These are phyloP conservation scores for Drosophila paramelanica DNA, from an alignment of 2,888 invertebrate species.

Conservation along the genomic window DNA sequence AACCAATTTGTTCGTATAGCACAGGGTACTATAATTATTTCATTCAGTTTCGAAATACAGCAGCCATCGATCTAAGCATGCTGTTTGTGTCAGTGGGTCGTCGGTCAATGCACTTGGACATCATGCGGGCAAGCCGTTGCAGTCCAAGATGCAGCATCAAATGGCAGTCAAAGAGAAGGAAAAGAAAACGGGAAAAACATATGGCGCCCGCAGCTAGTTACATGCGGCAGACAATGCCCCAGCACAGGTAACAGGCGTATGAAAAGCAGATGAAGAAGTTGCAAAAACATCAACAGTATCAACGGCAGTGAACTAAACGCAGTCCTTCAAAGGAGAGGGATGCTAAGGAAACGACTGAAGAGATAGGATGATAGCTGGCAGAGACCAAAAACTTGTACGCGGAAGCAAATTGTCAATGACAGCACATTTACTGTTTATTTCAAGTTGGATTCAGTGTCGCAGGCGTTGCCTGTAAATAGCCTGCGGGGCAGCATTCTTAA, in stretches of 20 bases:
- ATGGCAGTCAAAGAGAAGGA: slow-evolving; percentile 38
- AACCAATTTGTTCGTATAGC: background rate
- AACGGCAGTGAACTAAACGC: slow-evolving; percentile 21
- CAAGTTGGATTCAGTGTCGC: slow-evolving; percentile 60
- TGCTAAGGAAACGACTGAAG: slow-evolving; percentile 3
- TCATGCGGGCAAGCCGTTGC: slow-evolving; percentile 20
- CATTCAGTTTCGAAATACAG: background rate
- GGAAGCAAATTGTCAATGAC: slow-evolving; percentile 75
- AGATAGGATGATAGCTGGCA: slow-evolving; percentile 19
- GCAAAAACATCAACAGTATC: slow-evolving; percentile 37
- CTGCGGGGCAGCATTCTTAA: slow-evolving; percentile 9
- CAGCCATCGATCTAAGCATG: slow-evolving; percentile 2
- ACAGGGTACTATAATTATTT: slow-evolving; percentile 1
- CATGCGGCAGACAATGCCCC: slow-evolving; percentile 61
- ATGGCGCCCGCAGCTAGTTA: slow-evolving; percentile 69
- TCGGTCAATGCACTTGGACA: slow-evolving; percentile 64
- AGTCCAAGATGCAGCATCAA: slow-evolving; percentile 46
- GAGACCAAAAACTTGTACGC: slow-evolving; percentile 52
- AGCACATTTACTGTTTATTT: slow-evolving; percentile 62
- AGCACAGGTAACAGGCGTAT: slow-evolving; percentile 30
- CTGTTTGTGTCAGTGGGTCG: slow-evolving; percentile 60
- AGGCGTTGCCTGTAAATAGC: slow-evolving; percentile 23
- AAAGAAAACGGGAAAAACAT: slow-evolving; percentile 62
- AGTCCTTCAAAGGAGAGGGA: slow-evolving; percentile 7
- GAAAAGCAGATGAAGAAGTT: slow-evolving; percentile 38